Evolutionary conservation across 2,113 vertebrate species (phyloP).

Genomic region (Barnardius zonarius): DNA sequence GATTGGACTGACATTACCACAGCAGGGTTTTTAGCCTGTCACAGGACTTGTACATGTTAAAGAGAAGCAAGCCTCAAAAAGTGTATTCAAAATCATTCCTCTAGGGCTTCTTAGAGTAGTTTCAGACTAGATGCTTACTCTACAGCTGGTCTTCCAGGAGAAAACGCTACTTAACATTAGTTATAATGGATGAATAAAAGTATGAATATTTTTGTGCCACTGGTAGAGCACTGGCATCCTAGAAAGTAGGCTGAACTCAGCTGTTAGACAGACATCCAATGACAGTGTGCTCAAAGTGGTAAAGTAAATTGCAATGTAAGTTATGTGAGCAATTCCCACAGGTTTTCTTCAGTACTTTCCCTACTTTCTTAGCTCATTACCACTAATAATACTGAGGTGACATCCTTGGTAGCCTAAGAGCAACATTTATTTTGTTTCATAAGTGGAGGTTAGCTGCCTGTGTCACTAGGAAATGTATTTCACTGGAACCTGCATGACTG

Average conservation of each 20-base stretch:
- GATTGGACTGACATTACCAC: neutral
- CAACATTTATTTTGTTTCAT: neutral
- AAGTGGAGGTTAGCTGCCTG: neutral
- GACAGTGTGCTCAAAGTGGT: neutral
- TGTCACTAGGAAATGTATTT: neutral
- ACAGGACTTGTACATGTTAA: neutral
- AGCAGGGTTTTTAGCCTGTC: neutral
- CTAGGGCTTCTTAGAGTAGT: neutral
- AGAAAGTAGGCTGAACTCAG: neutral
- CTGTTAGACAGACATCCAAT: neutral
- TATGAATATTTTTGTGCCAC: neutral
- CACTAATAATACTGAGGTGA: neutral
- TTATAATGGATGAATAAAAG: neutral
- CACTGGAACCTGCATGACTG: neutral
- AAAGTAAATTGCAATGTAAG: neutral
- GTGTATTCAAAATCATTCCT: neutral
- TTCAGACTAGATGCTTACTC: neutral
- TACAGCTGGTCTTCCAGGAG: neutral
- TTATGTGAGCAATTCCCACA: neutral
- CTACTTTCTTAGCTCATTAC: neutral
- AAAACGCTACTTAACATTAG: neutral
- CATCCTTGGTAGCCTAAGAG: neutral
- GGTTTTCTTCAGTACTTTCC: neutral
- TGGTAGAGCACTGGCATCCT: neutral
- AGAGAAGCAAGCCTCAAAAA: neutral